Conservation (phyloP, 1,140 invertebrate species). For the Brachionus plicatilis region DNA sequence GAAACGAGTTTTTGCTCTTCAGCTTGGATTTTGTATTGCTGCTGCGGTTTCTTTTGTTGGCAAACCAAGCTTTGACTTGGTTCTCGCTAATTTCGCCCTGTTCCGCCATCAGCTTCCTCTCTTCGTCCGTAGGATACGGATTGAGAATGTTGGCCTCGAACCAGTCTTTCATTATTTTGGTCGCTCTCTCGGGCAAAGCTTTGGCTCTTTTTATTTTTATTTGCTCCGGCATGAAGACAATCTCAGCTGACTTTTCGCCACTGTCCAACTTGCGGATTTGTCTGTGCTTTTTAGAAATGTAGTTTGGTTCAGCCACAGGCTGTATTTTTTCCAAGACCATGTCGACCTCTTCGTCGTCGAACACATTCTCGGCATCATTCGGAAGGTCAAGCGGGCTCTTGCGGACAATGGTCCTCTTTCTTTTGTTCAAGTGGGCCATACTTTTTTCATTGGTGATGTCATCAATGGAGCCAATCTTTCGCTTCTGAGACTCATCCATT, state of each 20-base stretch:
- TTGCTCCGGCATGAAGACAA: background rate
- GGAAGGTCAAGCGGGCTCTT: background rate
- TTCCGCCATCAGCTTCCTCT: constrained; percentile 46
- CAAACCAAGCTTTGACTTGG: constrained; percentile 54
- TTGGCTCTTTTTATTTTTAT: constrained; percentile 14
- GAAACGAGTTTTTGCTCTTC: constrained; percentile 42
- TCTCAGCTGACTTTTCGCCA: background rate
- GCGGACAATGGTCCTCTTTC: background rate
- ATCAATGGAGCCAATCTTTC: background rate
- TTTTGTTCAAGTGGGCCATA: background rate
- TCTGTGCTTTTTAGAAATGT: background rate
- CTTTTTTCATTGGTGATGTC: background rate
- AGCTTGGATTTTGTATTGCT: constrained; percentile 45
- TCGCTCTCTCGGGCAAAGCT: constrained; percentile 42
- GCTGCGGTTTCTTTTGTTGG: constrained; percentile 50
- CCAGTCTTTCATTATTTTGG: constrained; percentile 48
- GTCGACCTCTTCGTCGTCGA: background rate
- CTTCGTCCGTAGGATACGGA: constrained; percentile 49
- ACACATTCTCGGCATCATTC: background rate
- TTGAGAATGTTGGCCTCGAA: constrained; percentile 46
- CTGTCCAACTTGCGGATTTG: background rate
- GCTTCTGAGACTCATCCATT: background rate
- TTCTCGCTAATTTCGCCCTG: constrained; percentile 45
- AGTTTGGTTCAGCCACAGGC: background rate
- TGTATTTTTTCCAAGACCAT: background rate